Evolutionary conservation across 2,888 invertebrate species (phyloP), one percentile per base, ranked within the genome.

Genomic region (Tortricodes alternella): DNA sequence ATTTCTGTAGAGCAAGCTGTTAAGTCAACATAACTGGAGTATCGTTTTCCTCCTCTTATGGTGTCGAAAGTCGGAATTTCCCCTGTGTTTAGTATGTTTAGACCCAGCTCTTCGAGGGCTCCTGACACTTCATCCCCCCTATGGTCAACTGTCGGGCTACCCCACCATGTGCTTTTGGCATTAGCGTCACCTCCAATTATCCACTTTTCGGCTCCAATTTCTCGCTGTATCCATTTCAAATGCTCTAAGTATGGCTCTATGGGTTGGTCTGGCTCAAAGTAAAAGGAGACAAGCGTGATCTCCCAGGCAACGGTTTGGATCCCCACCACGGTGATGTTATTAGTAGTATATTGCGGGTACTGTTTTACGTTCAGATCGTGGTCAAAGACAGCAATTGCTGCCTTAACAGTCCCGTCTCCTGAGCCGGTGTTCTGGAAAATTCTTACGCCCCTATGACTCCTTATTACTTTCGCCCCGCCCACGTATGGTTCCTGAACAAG

Each of bases 131-230:
- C 1, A 0, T 24, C 24, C 8, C 24, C 24, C 5, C 24, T 24
- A 1, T 0, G 0, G 9, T 24, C 24, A 2, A 2, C 9, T 1
- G 0, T 24, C 3, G 24, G 24, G 50, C 64, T 61, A 0, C 63
- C 61, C 67, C 63, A 67, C 61, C 60, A 63, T 0, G 32, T 6
- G 16, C 46, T 60, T 19, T 53, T 57, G 2, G 61, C 61, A 13
- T 62, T 62, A 0, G 27, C 7, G 13, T 61, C 60, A 0, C 60
- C 63, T 19, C 60, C 62, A 0, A 62, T 5, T 0, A 66, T 0
- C 6, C 44, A 7, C 2, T 15, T 16, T 7, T 7, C 15, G 0
- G 38, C 2, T 1, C 49, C 57, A 0, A 61, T 7, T 15, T 38
- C 6, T 1, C 24, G 2, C 1, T 5, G 8, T 0, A 62, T 51